Conservation (phyloP, 2,888 invertebrate genomes). For the Phortica magna region DNA sequence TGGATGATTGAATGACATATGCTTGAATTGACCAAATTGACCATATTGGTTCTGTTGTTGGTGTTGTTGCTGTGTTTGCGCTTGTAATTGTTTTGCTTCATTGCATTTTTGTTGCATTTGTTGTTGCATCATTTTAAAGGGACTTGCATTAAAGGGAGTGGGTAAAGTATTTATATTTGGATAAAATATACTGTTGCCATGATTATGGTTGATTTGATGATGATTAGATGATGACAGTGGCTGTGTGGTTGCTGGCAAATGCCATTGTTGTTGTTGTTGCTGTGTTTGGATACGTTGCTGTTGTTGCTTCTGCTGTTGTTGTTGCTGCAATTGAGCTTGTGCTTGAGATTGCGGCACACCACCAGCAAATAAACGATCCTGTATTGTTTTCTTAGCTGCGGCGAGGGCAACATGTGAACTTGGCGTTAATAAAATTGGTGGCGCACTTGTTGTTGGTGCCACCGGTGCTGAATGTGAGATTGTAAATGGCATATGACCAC, state of each 20-base stretch:
- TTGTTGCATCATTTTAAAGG: slow-evolving; percentile 60
- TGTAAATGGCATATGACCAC: slow-evolving; percentile 40
- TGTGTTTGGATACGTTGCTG: slow-evolving; percentile 33
- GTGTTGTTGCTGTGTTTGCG: slow-evolving; percentile 53
- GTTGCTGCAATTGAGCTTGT: slow-evolving; percentile 39
- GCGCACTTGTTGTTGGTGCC: slow-evolving; percentile 46
- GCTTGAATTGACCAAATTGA: slow-evolving; percentile 31
- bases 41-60: too few species aligned
- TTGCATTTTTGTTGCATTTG: slow-evolving; percentile 62
- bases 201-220: slow-evolving; percentile 40
- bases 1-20: not conserved
- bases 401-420: slow-evolving; percentile 73
- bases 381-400: slow-evolving; percentile 70
- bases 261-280: slow-evolving; percentile 47
- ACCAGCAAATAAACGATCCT: slow-evolving; percentile 64
- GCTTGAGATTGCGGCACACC: slow-evolving; percentile 49
- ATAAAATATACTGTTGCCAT: slow-evolving; percentile 62
- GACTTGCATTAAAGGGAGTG: slow-evolving; percentile 34
- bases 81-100: slow-evolving; percentile 43
- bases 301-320: slow-evolving; percentile 39
- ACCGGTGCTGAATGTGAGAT: slow-evolving; percentile 48
- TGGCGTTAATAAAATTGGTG: slow-evolving; percentile 56
- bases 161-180: slow-evolving; percentile 37
- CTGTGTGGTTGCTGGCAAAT: slow-evolving; percentile 49
- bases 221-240: slow-evolving; percentile 37